A percentile compares a stretch with the other conserved stretches of the same genome.
phyloP scores from a whole-genome alignment of 2,888 invertebrate genomes.

The Mylabris sibirica region DNA sequence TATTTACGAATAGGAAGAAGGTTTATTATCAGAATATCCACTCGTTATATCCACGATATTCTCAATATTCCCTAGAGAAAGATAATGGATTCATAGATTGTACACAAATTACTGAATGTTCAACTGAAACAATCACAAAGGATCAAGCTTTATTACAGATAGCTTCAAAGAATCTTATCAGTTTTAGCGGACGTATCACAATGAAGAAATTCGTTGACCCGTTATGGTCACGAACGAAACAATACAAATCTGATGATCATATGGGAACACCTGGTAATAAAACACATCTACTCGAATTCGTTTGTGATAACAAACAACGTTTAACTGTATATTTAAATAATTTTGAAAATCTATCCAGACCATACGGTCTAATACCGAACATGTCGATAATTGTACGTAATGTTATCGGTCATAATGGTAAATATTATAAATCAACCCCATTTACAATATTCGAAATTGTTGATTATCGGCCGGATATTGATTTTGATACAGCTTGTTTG shows the following conservation, averaged over 20 bases:
- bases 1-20: background rate
- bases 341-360: slow-evolving; percentile 9
- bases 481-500: slow-evolving; percentile 11
- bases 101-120: background rate
- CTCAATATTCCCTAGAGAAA: slow-evolving; percentile 12
- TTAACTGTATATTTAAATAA: slow-evolving; percentile 17
- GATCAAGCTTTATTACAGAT: background rate
- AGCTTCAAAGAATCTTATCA: background rate
- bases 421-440: slow-evolving; percentile 16
- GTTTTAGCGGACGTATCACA: slow-evolving; percentile 1
- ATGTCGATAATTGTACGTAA: slow-evolving; percentile 8
- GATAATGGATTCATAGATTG: slow-evolving; percentile 6
- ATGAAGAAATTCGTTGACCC: slow-evolving; percentile 11
- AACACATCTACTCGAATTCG: slow-evolving; percentile 16
- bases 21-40: background rate
- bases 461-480: background rate
- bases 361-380: slow-evolving; percentile 16
- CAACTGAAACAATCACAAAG: background rate
- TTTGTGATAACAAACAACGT: slow-evolving; percentile 8
- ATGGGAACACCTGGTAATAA: slow-evolving; percentile 11
- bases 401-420: slow-evolving; percentile 9
- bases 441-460: slow-evolving; percentile 8
- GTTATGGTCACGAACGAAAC: background rate
- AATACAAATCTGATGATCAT: background rate
- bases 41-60: background rate